These are phyloP conservation scores for Pyrrhia umbra DNA, from an alignment of 2,888 invertebrate genomes.

Conservation along the genomic window DNA sequence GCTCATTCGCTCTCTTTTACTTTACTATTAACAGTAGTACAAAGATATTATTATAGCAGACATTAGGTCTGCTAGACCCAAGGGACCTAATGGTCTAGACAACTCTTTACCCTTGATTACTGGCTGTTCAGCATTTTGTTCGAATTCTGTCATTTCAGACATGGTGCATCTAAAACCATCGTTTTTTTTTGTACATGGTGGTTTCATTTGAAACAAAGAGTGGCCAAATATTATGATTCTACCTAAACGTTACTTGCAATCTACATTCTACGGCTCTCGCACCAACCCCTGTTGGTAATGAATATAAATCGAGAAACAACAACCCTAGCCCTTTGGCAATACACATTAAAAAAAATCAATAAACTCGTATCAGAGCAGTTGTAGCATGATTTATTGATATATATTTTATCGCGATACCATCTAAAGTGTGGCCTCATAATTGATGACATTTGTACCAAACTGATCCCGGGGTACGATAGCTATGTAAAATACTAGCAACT, in stretches of 20 bases:
- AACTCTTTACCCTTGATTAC: no score
- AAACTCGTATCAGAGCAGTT: conserved; percentile 82
- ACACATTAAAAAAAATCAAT: conserved; percentile 88
- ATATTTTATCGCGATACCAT: conserved; percentile 88
- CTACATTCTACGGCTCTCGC: conserved; percentile 55
- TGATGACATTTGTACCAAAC: conserved; percentile 84
- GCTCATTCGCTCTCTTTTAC: no score
- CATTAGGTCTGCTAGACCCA: no score
- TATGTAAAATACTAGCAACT: conserved; percentile 45
- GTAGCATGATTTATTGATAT: conserved; percentile 87
- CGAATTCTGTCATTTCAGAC: no score
- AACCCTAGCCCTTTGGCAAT: conserved; percentile 84
- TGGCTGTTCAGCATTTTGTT: no score
- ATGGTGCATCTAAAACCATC: no score
- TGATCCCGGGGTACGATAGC: conserved; percentile 67
- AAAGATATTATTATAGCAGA: no score
- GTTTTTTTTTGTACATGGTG: no score
- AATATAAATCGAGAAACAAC: conserved; percentile 86
- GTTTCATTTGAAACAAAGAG: not conserved
- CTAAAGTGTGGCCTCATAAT: conserved; percentile 87
- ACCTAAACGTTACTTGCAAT: conserved; percentile 23
- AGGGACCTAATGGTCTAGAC: no score
- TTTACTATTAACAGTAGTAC: no score
- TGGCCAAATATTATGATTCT: not conserved
- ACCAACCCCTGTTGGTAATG: conserved; percentile 74